Conservation (phyloP, 35 echinoderm and acorn worm species). For the Eucidaris tribuloides region DNA sequence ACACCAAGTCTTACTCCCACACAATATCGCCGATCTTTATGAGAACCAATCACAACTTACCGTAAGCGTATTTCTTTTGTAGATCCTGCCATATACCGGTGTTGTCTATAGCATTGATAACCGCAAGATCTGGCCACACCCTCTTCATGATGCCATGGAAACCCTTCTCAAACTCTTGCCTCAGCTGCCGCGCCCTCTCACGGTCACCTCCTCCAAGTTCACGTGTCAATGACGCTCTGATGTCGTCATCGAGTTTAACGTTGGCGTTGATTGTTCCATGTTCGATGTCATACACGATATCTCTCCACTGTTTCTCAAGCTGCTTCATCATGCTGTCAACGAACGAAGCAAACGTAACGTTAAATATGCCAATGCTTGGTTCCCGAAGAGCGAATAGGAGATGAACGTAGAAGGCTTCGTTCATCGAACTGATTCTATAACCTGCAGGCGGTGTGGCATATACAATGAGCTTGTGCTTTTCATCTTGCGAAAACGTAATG, state of each 20-base stretch:
- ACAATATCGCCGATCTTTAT: no score
- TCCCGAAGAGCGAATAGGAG: slow-evolving; percentile 4
- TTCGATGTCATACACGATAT: slow-evolving; percentile 31
- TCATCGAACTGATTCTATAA: background rate
- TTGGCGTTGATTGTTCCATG: slow-evolving; percentile 8
- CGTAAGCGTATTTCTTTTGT: slow-evolving; percentile 29
- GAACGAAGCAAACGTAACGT: background rate
- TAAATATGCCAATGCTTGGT: background rate
- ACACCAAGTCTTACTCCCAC: no score
- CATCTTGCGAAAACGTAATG: background rate
- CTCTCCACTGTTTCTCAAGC: slow-evolving; percentile 30
- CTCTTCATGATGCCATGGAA: slow-evolving; percentile 49
- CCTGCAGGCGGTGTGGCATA: background rate
- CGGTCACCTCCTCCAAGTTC: background rate
- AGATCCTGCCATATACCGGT: background rate
- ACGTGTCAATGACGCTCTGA: background rate
- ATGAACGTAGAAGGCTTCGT: slow-evolving; percentile 19
- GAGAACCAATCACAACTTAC: no score
- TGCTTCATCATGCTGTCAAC: background rate
- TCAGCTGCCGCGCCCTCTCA: slow-evolving; percentile 23
- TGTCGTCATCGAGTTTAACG: slow-evolving; percentile 13
- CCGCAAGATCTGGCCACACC: slow-evolving; percentile 40
- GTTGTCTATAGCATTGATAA: slow-evolving; percentile 16
- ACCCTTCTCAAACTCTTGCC: slow-evolving; percentile 36
- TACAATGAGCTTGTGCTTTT: background rate